A percentile compares a stretch with the other conserved stretches of the same genome.
Conservation (phyloP, 92 coral and sea anemone genomes). For the Paragorgia papillata region DNA sequence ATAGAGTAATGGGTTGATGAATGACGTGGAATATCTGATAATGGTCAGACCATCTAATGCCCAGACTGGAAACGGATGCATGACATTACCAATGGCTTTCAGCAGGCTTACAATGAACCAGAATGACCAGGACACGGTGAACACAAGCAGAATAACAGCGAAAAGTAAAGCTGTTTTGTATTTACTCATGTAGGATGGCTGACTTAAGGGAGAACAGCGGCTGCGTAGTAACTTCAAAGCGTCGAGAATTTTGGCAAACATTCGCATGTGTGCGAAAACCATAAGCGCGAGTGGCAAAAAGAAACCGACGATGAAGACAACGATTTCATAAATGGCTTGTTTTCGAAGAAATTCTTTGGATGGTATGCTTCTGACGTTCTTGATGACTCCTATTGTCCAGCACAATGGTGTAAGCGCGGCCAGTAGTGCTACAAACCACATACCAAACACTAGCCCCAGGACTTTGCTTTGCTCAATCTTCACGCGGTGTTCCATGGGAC, state of each 20-base stretch:
- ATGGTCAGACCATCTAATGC: not conserved
- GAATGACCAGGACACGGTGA: constrained; percentile 29
- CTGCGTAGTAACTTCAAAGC: constrained; percentile 28
- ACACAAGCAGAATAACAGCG: constrained; percentile 18
- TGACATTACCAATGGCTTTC: not conserved
- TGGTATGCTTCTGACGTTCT: not conserved
- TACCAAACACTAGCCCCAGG: not conserved
- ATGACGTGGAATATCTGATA: constrained; percentile 29
- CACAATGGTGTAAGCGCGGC: not conserved
- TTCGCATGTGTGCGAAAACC: constrained; percentile 36
- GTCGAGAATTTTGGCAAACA: constrained; percentile 25
- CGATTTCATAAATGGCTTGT: constrained; percentile 18
- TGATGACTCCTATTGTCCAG: not conserved
- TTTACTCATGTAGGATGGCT: not conserved
- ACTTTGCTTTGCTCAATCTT: constrained; percentile 7
- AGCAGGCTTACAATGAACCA: constrained; percentile 10
- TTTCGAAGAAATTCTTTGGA: not conserved
- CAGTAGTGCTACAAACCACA: constrained; percentile 19
- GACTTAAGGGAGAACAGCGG: not conserved
- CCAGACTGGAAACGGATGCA: constrained; percentile 28
- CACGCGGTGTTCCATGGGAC: constrained; percentile 35
- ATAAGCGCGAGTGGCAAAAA: constrained; percentile 23
- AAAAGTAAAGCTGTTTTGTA: constrained; percentile 29
- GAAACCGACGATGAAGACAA: constrained; percentile 17
- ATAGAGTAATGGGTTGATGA: constrained; percentile 38